Conservation (phyloP, 2,113 vertebrate genomes). For the Glaucidium brasilianum region DNA sequence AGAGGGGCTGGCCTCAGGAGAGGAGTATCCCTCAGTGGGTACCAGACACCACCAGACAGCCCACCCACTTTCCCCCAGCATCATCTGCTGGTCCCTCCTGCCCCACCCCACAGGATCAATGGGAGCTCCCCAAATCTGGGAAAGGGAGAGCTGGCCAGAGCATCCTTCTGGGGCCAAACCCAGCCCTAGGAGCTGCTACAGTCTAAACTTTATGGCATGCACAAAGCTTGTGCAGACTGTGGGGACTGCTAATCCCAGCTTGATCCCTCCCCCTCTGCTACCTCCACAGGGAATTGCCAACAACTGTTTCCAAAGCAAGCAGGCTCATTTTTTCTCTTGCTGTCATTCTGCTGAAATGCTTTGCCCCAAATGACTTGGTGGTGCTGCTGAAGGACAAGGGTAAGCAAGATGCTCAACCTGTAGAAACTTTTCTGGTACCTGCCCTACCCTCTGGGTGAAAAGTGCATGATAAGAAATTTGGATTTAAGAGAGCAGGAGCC, state of each 20-base stretch:
- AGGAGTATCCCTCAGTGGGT: neutral
- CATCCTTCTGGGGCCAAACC: neutral
- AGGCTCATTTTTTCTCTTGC: conserved; percentile 22
- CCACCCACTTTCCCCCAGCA: neutral
- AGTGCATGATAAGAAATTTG: fast-evolving
- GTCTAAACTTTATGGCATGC: fast-evolving
- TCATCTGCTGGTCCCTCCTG: too few species aligned
- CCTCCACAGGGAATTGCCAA: neutral
- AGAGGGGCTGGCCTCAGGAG: neutral
- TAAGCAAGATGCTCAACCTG: neutral
- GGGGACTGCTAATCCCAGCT: neutral
- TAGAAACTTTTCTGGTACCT: neutral
- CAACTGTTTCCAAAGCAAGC: conserved; percentile 20
- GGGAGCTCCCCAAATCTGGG: neutral
- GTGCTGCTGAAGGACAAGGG: fast-evolving
- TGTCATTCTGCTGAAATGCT: conserved; percentile 1
- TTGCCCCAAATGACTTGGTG: neutral
- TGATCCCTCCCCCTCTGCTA: neutral
- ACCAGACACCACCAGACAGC: neutral
- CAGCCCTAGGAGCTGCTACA: neutral
- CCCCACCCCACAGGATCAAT: fast-evolving
- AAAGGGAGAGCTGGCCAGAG: neutral
- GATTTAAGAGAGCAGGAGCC: neutral
- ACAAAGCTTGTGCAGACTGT: fast-evolving
- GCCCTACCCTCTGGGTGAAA: neutral